Base-by-base conservation (phyloP, 2,888 invertebrate genomes). In the Plusia festucae region DNA sequence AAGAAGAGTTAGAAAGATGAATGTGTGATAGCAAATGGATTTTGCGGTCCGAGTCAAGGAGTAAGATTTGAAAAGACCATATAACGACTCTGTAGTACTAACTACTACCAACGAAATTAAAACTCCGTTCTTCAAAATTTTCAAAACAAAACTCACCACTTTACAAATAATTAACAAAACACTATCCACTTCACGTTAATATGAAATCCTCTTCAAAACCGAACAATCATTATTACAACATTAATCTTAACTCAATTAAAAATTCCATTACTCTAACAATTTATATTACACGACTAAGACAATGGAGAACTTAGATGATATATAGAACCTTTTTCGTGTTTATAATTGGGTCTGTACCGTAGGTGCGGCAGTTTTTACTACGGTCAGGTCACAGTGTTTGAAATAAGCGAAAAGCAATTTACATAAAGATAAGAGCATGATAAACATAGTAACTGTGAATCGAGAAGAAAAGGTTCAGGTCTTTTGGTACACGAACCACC, bases 221-320 rank as follows among this genome's bases (percentile, higher is more conserved):
- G 34, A 53, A 53, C 44, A 59, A 40, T 75, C 59, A 75, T 30
- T 40, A 49, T 40, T 2, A 8, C 16, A 65, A 61, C 65, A 75
- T 65, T 65, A 46, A 34, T 63, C 44, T 20, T 8, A 66, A 70
- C 57, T 66, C 53, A 58, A 76, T 76, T 55, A 65, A 54, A 73
- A 63, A 18, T 53, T 52, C 49, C 54, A 70, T 76, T 55, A 63
- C 76, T 63, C 59, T 65, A 52, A 75, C 52, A 60, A 46, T 55
- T 59, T 32, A 24, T 32, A 13, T 16, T 20, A 7, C n/a, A 16
- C 40, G 55, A 27, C n/a, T 61, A 27, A 34, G 22, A 53, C 54
- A 49, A 46, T n/a, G 11, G 6, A 58, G 9, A 3, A 49, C 6
- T 60, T 49, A 40, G 27, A 55, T 64, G 54, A 69, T 60, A 56